These are phyloP conservation scores for Notamacropus eugenii DNA, from an alignment of 2,797 vertebrate species.

Conservation along the genomic window DNA sequence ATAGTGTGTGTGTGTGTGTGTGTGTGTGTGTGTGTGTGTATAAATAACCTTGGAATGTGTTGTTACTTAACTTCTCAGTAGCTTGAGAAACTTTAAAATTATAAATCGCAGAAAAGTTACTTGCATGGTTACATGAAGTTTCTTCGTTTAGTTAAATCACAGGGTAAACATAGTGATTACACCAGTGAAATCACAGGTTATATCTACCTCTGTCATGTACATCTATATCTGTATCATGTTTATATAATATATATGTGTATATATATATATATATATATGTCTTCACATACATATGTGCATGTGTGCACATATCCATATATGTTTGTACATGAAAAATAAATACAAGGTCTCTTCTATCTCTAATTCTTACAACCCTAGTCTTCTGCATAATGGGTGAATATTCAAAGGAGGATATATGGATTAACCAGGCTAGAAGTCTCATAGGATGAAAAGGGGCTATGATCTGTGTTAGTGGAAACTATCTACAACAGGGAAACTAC, in stretches of 20 bases:
- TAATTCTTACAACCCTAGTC: neutral
- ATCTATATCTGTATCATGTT: neutral
- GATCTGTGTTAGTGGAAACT: neutral
- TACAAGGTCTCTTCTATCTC: neutral
- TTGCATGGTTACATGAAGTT: neutral
- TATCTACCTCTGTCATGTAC: neutral
- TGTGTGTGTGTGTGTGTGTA: no score
- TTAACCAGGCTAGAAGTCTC: neutral
- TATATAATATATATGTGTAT: no score
- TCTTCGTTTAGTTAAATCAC: neutral
- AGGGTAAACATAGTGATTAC: neutral
- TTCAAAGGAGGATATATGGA: neutral
- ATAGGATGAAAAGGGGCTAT: neutral
- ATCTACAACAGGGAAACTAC: neutral
- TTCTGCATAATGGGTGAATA: neutral
- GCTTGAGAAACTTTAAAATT: neutral
- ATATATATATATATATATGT: no score
- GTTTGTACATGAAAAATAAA: neutral
- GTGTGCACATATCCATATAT: no score
- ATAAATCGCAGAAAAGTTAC: neutral
- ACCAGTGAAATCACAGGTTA: neutral
- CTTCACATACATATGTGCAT: no score
- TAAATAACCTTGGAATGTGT: neutral
- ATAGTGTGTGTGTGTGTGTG: neutral
- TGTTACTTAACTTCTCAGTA: neutral